phyloP scores from a whole-genome alignment of 2,113 vertebrate species.

The Psilopsiagon aurifrons region DNA sequence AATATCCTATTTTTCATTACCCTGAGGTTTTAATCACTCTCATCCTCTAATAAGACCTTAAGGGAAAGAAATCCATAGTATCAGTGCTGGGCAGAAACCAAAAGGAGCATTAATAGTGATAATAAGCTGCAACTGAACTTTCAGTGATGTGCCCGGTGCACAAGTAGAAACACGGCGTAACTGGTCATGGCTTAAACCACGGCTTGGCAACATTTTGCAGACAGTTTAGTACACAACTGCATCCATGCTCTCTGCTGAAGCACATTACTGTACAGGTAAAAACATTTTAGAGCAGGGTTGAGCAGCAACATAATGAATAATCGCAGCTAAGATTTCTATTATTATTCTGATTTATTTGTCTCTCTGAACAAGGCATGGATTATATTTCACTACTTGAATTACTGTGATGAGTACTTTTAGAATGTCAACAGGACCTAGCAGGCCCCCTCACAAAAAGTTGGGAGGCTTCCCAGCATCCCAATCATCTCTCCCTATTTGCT shows the following conservation, averaged over 20 bases:
- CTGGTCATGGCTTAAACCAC: background rate
- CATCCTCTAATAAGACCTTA: background rate
- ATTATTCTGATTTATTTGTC: background rate
- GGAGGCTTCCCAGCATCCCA: background rate
- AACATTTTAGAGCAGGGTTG: background rate
- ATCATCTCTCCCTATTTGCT: background rate
- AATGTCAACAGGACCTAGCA: background rate
- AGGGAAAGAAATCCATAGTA: background rate
- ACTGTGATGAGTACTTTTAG: background rate
- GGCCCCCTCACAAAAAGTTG: background rate
- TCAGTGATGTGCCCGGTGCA: background rate
- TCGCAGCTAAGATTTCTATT: constrained; percentile 4
- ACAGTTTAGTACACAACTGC: constrained; percentile 1
- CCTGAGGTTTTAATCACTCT: background rate
- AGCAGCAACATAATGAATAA: background rate
- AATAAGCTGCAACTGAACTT: background rate
- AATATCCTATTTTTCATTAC: background rate
- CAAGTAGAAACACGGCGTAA: background rate
- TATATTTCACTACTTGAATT: background rate
- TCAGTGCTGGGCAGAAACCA: background rate
- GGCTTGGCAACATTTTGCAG: constrained; percentile 5
- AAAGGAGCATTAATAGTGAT: background rate
- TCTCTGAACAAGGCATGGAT: background rate
- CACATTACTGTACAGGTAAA: background rate
- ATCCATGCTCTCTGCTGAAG: background rate